Base-by-base conservation (phyloP, 2,113 vertebrate species). In the Leuciscus idus region DNA sequence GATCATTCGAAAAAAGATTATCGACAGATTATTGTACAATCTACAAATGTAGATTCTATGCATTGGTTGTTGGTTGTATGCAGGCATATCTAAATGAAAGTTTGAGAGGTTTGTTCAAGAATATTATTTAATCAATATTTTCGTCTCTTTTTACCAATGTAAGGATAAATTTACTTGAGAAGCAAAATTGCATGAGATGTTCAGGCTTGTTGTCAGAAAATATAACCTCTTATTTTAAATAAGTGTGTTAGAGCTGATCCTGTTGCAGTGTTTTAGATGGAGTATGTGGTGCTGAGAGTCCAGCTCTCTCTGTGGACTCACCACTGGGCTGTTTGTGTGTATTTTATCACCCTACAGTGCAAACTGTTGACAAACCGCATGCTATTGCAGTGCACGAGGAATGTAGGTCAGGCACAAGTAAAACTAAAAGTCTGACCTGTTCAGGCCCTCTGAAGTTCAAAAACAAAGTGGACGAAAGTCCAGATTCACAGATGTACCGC, bases 391-490 rank as follows among this genome's bases (percentile, higher is more conserved):
- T n/a, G 76, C 2, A 46, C 2, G 39, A 28, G 36, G 57, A 81
- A 64, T 64, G 23, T 81, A 39, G 79, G 59, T 81, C 79, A 64
- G 39, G 59, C 59, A 48, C 59, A 81, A 11, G 39, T 26, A 39
- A 84, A 73, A 80, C 64, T 36, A 79, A 87, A 61, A 78, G 4
- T n/a, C 55, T 79, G 79, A 86, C 74, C 78, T 59, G 78, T 83
- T 74, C 39, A 80, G 70, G 64, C 80, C 77, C 62, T 77, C 62
- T 61, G 61, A 73, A 66, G 48, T 26, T 79, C 77, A 88, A 80
- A 83, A 50, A 79, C 30, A 61, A 64, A 62, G 23, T 81, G 36
- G 23, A 8, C 78, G 21, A 79, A 79, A 79, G 76, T 59, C 50
- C 36, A 77, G 17, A 43, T 33, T 48, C 78, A 36, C 78, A 72